Evolutionary conservation across 2,888 invertebrate genomes (phyloP).

Genomic region (Xanthorhoe designata): DNA sequence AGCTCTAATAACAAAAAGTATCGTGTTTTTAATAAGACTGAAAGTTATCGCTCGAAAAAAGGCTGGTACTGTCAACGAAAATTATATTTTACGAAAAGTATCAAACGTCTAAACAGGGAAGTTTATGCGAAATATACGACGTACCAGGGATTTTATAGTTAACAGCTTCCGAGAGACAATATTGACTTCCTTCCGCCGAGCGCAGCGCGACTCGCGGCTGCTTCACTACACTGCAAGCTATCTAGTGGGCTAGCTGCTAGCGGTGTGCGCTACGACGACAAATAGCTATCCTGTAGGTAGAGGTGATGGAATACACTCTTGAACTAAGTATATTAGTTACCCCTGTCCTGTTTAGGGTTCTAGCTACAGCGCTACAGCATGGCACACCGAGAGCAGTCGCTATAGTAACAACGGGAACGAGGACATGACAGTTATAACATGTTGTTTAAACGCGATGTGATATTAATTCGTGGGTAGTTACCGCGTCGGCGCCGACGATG

Average conservation of each 20-base stretch:
- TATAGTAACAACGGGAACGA: too few species aligned
- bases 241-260: background rate
- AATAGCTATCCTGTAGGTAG: background rate
- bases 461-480: background rate
- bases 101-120: background rate
- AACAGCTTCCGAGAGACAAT: background rate
- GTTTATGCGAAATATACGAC: background rate
- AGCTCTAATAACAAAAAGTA: too few species aligned
- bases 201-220: background rate
- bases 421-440: background rate
- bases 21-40: background rate
- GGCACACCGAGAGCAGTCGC: too few species aligned
- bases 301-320: too few species aligned
- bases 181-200: background rate
- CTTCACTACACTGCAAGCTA: background rate
- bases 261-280: background rate
- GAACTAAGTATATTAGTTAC: too few species aligned
- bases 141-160: background rate
- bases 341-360: too few species aligned
- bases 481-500: background rate
- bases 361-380: too few species aligned
- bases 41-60: background rate
- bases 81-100: background rate
- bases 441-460: background rate
- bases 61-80: background rate